A percentile compares a stretch with the other conserved stretches of the same genome.
Conservation (phyloP, 1,140 invertebrate species). For the Drosophila equinoxialis region DNA sequence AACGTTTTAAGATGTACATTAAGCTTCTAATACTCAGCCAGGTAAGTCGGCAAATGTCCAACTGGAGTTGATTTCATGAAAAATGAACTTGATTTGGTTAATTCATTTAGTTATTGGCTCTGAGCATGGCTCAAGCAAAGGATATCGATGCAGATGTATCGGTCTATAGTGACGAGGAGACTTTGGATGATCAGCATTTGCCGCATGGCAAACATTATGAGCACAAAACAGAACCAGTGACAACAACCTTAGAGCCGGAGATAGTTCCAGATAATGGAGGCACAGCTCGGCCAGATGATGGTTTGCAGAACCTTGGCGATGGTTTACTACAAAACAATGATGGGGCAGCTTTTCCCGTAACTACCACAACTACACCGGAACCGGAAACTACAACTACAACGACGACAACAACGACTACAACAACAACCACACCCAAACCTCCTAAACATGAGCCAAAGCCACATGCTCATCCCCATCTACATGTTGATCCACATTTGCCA, state of each 20-base stretch:
- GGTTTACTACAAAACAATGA: conserved; percentile 15
- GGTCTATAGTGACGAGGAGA: conserved; percentile 38
- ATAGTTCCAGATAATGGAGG: conserved; percentile 18
- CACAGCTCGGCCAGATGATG: conserved; percentile 27
- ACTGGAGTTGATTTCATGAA: background rate
- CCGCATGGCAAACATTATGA: conserved; percentile 8
- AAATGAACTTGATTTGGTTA: background rate
- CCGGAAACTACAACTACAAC: conserved; percentile 47
- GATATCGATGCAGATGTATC: conserved; percentile 33
- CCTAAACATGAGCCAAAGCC: conserved; percentile 31
- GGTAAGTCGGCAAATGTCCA: conserved; percentile 17
- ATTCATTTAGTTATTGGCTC: conserved; percentile 41
- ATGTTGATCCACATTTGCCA: background rate
- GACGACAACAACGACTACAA: conserved; percentile 40
- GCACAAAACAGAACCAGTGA: conserved; percentile 24
- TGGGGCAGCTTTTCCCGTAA: conserved; percentile 28
- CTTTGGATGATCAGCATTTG: conserved; percentile 35
- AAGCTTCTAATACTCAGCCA: conserved; percentile 60
- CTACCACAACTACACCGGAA: conserved; percentile 38
- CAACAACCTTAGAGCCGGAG: conserved; percentile 35
- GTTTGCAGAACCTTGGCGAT: conserved; percentile 32
- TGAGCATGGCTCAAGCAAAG: conserved; percentile 28
- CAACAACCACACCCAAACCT: conserved; percentile 35
- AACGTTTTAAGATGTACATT: conserved; percentile 40
- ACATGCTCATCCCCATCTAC: conserved; percentile 13